Evolutionary conservation across 1,140 invertebrate genomes (phyloP), one percentile per base, ranked within the genome.

Genomic region (Gryon sp.): DNA sequence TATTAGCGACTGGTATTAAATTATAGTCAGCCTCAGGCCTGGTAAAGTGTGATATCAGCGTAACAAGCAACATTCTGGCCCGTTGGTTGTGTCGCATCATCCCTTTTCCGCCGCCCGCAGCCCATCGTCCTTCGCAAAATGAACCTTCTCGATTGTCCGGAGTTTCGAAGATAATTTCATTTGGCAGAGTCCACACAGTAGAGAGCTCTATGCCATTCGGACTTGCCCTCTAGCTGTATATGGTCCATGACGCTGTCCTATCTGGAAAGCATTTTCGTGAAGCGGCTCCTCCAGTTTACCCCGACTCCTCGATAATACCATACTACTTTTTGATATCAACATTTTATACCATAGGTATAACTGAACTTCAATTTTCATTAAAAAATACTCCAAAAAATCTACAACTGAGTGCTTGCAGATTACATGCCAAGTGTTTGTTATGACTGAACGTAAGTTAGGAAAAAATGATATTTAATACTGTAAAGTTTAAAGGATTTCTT

Each of bases 111-210:
- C 65, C 63, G 55, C 50, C 50, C 62, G 57, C 66, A 68, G 43
- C 55, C 50, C 66, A 68, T 72, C 59, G 40, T 55, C 63, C 50
- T 48, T 66, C 53, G 52, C 69, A 82, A 75, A 84, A 84, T 85
- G 82, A 85, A 82, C 81, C 77, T 80, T 70, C 75, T 81, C 79
- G 73, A 83, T 81, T 70, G 80, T 72, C 53, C 73, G 26, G 69
- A 69, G 80, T 80, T 81, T 57, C 82, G 77, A 78, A 76, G 85
- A 81, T 87, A 86, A 87, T 87, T 87, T 86, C 84, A 85, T 85
- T 87, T 87, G 85, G 85, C 82, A 81, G 72, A 74, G 70, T 65
- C 76, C 65, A 50, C 30, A 43, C 36, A n/a, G n/a, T 62, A 30
- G 43, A 79, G 74, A 79, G 74, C 65, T 52, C 74, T 52, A 53